Conservation (phyloP, 2,113 vertebrate genomes). For the Cacatua alba region DNA sequence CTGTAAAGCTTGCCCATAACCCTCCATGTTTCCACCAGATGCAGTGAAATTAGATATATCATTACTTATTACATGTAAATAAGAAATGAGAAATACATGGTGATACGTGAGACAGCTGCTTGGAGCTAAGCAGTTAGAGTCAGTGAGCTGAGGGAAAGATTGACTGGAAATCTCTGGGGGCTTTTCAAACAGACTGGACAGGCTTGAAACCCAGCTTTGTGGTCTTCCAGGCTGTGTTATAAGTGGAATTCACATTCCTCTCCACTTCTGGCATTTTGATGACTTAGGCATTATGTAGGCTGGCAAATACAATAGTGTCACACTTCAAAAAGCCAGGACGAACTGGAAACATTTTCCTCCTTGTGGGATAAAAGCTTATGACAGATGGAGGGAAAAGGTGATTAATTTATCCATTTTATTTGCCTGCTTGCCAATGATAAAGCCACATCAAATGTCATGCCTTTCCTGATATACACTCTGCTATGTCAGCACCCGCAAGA, state of each 20-base stretch:
- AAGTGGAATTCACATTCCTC: neutral
- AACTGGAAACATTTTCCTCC: conserved; percentile 28
- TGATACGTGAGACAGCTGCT: fast-evolving
- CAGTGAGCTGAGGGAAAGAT: neutral
- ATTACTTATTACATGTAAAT: neutral
- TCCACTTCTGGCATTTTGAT: neutral
- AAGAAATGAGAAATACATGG: neutral
- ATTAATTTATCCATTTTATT: conserved; percentile 38
- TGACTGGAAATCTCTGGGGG: neutral
- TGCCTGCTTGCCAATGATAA: conserved; percentile 23
- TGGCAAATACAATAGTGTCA: neutral
- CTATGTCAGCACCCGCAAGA: neutral
- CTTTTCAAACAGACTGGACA: neutral
- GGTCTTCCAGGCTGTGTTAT: neutral
- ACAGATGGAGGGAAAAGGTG: conserved; percentile 28
- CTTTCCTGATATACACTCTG: neutral
- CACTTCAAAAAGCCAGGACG: conserved; percentile 39
- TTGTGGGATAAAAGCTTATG: neutral
- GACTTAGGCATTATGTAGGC: neutral
- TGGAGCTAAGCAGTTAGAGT: neutral
- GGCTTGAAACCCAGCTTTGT: neutral
- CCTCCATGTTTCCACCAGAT: neutral
- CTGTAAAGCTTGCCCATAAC: fast-evolving
- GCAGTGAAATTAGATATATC: neutral
- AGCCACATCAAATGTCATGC: neutral